Conservation (phyloP, 2,113 vertebrate genomes). For the Lophura nycthemera region DNA sequence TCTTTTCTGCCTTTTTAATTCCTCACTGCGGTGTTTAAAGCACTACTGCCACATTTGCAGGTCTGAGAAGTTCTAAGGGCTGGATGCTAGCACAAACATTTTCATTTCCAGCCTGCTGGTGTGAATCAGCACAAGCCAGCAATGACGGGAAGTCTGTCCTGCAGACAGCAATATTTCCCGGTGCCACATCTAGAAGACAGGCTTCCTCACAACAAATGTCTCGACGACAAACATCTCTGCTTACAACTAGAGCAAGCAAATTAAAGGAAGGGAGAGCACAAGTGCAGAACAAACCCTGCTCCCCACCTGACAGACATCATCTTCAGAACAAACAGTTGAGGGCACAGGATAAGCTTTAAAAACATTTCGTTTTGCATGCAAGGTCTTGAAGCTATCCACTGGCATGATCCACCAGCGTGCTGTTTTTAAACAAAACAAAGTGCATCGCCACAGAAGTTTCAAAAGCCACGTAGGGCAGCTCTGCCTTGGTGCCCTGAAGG, state of each 20-base stretch:
- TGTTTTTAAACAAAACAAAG: neutral
- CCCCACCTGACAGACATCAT: accelerated
- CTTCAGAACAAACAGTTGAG: neutral
- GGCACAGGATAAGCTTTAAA: neutral
- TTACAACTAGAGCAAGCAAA: neutral
- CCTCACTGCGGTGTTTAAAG: neutral
- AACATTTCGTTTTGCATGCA: neutral
- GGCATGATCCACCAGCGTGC: neutral
- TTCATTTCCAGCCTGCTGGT: neutral
- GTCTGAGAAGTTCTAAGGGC: neutral
- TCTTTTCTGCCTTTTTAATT: neutral
- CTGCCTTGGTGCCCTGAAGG: neutral
- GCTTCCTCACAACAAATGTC: neutral
- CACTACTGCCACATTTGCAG: neutral
- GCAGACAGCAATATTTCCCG: neutral
- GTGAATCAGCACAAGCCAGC: slow-evolving; percentile 40
- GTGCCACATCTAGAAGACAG: neutral
- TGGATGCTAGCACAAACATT: slow-evolving; percentile 3
- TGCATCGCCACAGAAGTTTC: no score
- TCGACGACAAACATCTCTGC: neutral
- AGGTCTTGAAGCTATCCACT: neutral
- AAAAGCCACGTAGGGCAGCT: neutral
- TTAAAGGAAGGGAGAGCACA: neutral
- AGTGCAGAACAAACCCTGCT: neutral
- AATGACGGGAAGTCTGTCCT: neutral